These are phyloP conservation scores for Drymonia ruficornis DNA, from an alignment of 2,888 invertebrate genomes.

Conservation along the genomic window DNA sequence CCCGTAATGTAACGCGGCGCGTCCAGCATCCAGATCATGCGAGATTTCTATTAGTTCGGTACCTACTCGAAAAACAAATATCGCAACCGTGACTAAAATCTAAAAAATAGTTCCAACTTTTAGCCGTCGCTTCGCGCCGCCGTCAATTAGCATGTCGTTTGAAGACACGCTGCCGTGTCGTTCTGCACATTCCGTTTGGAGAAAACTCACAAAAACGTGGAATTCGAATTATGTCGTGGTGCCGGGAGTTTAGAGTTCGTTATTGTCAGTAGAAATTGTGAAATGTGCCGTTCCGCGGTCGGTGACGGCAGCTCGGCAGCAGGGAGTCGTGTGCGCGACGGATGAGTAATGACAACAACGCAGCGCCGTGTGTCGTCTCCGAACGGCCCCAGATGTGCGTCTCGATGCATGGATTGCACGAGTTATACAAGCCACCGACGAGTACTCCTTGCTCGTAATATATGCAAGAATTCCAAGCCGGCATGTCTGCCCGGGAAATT, in stretches of 20 bases:
- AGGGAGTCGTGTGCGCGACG: conserved; percentile 78
- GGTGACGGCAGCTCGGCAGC: conserved; percentile 50
- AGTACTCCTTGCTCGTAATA: conserved; percentile 53
- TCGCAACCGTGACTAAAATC: conserved; percentile 48
- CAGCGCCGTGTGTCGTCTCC: conserved; percentile 70
- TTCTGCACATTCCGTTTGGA: conserved; percentile 48
- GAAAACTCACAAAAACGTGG: conserved; percentile 38
- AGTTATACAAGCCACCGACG: conserved; percentile 66
- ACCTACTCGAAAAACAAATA: conserved; percentile 37
- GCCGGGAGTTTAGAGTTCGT: conserved; percentile 56
- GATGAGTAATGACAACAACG: conserved; percentile 83
- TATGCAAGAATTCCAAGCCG: conserved; percentile 47
- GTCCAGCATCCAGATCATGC: conserved; percentile 24
- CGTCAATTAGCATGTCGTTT: conserved; percentile 83
- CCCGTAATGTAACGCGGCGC: conserved; percentile 27
- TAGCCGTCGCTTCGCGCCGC: conserved; percentile 65
- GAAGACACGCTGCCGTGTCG: conserved; percentile 71
- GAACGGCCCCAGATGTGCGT: conserved; percentile 76
- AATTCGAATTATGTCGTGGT: conserved; percentile 47
- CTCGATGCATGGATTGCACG: conserved; percentile 66
- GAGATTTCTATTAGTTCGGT: conserved; percentile 31
- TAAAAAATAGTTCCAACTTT: conserved; percentile 57
- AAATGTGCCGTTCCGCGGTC: conserved; percentile 62
- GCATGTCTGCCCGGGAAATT: conserved; percentile 42
- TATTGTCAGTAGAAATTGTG: conserved; percentile 46